Conservation (phyloP, 92 coral and sea anemone species). For the Actinernus sp. region DNA sequence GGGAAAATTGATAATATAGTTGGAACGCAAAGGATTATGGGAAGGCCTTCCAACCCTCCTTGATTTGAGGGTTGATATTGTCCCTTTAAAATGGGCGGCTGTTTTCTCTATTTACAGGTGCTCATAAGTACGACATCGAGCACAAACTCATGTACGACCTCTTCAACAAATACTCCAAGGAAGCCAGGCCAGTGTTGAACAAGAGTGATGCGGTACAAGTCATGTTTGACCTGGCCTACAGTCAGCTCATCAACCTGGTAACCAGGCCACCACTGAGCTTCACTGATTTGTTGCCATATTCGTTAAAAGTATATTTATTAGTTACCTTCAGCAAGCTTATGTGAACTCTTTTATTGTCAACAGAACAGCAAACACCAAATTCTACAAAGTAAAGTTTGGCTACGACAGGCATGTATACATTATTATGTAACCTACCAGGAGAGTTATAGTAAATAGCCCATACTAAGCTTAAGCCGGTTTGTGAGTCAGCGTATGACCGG, state of each 20-base stretch:
- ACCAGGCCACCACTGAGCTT: no score
- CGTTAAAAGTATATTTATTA: no score
- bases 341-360: not conserved
- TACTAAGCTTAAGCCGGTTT: no score
- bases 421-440: no score
- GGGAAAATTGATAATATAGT: no score
- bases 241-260: conserved; percentile 92
- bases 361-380: conserved; percentile 89
- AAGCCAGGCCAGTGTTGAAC: conserved; percentile 86
- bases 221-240: conserved; percentile 91
- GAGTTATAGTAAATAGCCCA: no score
- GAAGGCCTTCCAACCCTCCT: no score
- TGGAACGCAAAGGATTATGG: no score
- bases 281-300: no score
- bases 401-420: conserved; percentile 68
- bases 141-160: conserved; percentile 64
- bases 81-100: no score
- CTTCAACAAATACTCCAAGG: conserved; percentile 66
- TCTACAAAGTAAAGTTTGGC: conserved; percentile 87
- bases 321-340: no score
- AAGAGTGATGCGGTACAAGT: conserved; percentile 77
- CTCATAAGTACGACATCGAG: conserved; percentile 60
- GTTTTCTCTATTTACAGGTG: conserved; percentile 1
- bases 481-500: no score
- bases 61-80: conserved; percentile 1